These are phyloP conservation scores for Drosophila parabipectinata DNA, from an alignment of 1,140 invertebrate genomes.

Conservation along the genomic window DNA sequence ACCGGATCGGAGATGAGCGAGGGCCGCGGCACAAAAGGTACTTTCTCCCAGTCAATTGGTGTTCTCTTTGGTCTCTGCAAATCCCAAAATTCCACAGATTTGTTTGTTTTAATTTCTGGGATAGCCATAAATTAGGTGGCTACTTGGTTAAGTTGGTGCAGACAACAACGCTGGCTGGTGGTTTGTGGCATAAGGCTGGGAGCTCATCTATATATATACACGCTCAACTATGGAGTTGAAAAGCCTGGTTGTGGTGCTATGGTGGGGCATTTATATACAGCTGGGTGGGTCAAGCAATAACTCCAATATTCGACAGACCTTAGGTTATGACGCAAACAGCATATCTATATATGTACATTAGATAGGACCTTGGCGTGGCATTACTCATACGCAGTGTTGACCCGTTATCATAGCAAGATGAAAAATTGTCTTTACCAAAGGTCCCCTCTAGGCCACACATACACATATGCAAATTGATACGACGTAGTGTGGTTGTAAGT, in stretches of 20 bases:
- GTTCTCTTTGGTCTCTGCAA: slow-evolving; percentile 87
- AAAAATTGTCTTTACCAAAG: neutral
- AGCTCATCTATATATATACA: slow-evolving; percentile 32
- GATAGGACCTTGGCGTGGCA: slow-evolving; percentile 11
- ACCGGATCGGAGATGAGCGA: slow-evolving; percentile 91
- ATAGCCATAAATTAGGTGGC: slow-evolving; percentile 46
- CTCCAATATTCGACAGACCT: slow-evolving; percentile 25
- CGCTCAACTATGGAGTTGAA: slow-evolving; percentile 4
- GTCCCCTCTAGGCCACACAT: slow-evolving; percentile 38
- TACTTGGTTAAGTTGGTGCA: slow-evolving; percentile 34
- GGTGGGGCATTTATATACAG: slow-evolving; percentile 37
- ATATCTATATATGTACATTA: slow-evolving; percentile 27
- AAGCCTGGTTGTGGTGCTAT: neutral
- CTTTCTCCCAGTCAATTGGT: slow-evolving; percentile 92
- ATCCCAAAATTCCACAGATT: slow-evolving; percentile 83
- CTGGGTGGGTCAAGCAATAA: slow-evolving; percentile 35
- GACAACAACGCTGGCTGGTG: slow-evolving; percentile 9
- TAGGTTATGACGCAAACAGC: slow-evolving; percentile 39
- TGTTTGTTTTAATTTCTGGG: slow-evolving; percentile 46
- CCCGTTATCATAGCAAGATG: neutral
- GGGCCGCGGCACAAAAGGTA: slow-evolving; percentile 91
- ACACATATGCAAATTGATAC: slow-evolving; percentile 50
- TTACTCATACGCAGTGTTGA: slow-evolving; percentile 4
- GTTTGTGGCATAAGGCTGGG: slow-evolving; percentile 21
- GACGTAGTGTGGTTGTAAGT: slow-evolving; percentile 64